These are phyloP conservation scores for Notolabrus celidotus DNA, from an alignment of 2,797 vertebrate genomes.

Conservation along the genomic window DNA sequence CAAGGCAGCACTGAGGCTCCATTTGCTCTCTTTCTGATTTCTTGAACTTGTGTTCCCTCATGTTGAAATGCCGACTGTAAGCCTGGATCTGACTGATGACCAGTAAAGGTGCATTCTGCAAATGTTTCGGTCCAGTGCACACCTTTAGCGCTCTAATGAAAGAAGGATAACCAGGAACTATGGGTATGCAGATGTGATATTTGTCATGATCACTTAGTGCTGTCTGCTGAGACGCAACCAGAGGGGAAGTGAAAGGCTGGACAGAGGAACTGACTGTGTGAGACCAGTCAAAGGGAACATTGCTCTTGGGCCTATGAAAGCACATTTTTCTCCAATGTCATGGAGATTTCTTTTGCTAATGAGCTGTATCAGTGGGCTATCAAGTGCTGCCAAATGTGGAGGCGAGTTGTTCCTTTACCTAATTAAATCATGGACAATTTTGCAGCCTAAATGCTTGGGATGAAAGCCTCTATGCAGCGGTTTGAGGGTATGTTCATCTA, in stretches of 20 bases:
- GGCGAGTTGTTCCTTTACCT: constrained; percentile 41
- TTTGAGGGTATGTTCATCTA: constrained; percentile 14
- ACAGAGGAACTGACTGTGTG: constrained; percentile 59
- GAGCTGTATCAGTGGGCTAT: constrained; percentile 54
- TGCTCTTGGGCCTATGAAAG: constrained; percentile 54
- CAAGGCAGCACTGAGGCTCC: background rate
- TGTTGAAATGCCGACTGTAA: constrained; percentile 10
- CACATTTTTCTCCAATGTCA: constrained; percentile 69
- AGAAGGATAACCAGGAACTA: constrained; percentile 30
- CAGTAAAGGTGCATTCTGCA: constrained; percentile 11
- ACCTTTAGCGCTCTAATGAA: constrained; percentile 19
- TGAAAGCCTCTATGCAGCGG: constrained; percentile 11
- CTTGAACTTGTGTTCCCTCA: background rate
- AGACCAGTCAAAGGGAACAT: constrained; percentile 59
- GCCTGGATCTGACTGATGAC: background rate
- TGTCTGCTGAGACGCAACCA: constrained; percentile 36
- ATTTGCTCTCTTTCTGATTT: background rate
- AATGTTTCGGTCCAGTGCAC: constrained; percentile 14
- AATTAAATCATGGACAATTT: constrained; percentile 55
- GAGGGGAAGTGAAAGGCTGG: constrained; percentile 54
- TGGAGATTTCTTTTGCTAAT: constrained; percentile 71
- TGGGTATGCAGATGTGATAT: constrained; percentile 59
- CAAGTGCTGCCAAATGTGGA: constrained; percentile 48
- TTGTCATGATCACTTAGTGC: constrained; percentile 41
- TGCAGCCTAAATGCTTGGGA: constrained; percentile 18